Evolutionary conservation across 2,888 invertebrate genomes (phyloP), one percentile per base, ranked within the genome.

Genomic region (Thecophora atra): DNA sequence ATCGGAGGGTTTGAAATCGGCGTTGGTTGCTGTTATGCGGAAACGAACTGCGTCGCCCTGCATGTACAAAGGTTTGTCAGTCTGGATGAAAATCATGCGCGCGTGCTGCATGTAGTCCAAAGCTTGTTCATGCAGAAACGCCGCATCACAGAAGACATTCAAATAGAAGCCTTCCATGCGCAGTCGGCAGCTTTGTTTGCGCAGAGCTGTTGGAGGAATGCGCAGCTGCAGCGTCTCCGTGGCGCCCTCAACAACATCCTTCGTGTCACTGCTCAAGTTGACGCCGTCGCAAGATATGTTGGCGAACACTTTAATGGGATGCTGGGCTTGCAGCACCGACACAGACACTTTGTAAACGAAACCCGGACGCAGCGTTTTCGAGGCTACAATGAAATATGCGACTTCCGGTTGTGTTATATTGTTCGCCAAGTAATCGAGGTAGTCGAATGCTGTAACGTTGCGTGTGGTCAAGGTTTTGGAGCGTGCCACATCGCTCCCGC

Each of bases 61-160:
- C 91, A 92, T 95, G 82, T 97, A 97, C 8, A 96, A 91, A 0
- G 97, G 96, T 82, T 96, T 95, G 85, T 97, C 96, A 81, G 94
- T 91, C 86, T 96, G 96, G 76, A 97, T 93, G 84, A 97, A 96
- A 76, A 97, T 94, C 1, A 96, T 96, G 91, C 96, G 94, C 71
- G 95, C 95, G 63, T 96, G 89, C 78, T 92, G 92, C 0, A 94
- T 94, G 87, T 96, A 97, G 0, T 88, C 88, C 13, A 97, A 88
- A 74, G 90, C 88, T 0, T 95, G 94, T 85, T 96, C 96, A 81
- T 97, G 97, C 70, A 90, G 87, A 87, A 97, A 97, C 0, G 95
- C 93, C 67, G 92, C 91, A 1, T 96, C 96, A 21, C 94, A 95
- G 76, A 93, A 89, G 15, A 88, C 78, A 37, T 87, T 87, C 51